These are phyloP conservation scores for Ceratina japonica DNA, from an alignment of 1,140 invertebrate species.

Conservation along the genomic window DNA sequence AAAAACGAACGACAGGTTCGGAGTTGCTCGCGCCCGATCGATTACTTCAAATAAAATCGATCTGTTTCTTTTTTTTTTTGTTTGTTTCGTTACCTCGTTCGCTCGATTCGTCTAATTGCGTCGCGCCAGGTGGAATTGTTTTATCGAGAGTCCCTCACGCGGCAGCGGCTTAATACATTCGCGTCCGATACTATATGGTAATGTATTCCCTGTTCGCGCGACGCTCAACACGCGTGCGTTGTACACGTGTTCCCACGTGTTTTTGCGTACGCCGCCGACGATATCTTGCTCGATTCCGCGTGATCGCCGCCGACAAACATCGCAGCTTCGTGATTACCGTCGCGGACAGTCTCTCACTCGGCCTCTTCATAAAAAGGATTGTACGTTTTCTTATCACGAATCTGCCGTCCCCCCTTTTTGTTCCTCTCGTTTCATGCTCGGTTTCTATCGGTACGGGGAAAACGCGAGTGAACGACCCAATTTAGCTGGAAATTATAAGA, in stretches of 20 bases:
- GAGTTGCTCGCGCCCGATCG: background rate
- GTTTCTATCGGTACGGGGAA: background rate
- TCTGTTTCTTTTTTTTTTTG: conserved; percentile 4
- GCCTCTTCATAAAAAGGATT: no score
- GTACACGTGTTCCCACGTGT: background rate
- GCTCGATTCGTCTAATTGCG: conserved; percentile 24
- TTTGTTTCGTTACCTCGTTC: background rate
- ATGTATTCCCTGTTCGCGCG: background rate
- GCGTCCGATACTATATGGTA: background rate
- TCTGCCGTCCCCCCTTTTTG: no score
- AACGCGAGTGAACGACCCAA: background rate
- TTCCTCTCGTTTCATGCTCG: background rate
- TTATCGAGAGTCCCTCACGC: no score
- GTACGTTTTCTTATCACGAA: no score
- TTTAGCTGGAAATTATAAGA: background rate
- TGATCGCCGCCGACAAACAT: background rate
- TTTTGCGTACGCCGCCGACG: background rate
- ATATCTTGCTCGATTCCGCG: conserved; percentile 1
- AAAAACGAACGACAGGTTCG: conserved; percentile 7
- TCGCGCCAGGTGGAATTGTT: background rate
- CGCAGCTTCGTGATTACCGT: background rate
- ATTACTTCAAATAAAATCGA: background rate
- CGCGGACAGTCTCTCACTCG: background rate
- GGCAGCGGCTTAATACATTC: background rate
- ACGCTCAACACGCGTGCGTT: background rate